These are phyloP conservation scores for Drosophila atripex DNA, from an alignment of 2,888 invertebrate genomes.

Conservation along the genomic window DNA sequence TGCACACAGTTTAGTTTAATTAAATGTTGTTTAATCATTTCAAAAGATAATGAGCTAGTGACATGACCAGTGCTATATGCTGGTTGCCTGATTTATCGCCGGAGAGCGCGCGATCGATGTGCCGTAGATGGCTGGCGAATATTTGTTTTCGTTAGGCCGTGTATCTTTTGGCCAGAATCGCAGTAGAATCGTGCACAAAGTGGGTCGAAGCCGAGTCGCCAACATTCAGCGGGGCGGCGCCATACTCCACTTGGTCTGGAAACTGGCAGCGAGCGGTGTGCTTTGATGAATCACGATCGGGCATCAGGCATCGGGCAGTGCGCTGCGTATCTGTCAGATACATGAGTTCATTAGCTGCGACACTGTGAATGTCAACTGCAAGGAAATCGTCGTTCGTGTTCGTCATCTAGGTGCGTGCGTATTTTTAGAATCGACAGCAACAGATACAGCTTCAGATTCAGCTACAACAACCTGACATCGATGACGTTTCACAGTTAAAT, in stretches of 20 bases:
- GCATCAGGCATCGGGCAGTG: background rate
- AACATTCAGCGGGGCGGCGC: constrained; percentile 69
- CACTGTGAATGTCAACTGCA: constrained; percentile 79
- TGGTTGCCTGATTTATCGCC: constrained; percentile 62
- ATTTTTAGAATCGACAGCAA: constrained; percentile 58
- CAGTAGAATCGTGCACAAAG: constrained; percentile 59
- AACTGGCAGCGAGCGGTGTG: constrained; percentile 21
- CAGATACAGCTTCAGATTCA: background rate
- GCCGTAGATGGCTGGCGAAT: constrained; percentile 60
- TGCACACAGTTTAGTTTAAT: constrained; percentile 62
- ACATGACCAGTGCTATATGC: constrained; percentile 46
- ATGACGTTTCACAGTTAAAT: constrained; percentile 68
- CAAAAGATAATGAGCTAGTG: constrained; percentile 66
- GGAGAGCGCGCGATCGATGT: constrained; percentile 48
- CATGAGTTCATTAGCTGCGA: constrained; percentile 78
- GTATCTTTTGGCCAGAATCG: constrained; percentile 63
- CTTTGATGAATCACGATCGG: constrained; percentile 71
- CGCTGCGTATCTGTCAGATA: constrained; percentile 68
- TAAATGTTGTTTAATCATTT: constrained; percentile 76
- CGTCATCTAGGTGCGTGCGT: constrained; percentile 32
- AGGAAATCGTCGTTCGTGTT: constrained; percentile 64
- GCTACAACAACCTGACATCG: background rate
- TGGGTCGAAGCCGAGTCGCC: constrained; percentile 61
- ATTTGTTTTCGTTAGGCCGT: too few species aligned
- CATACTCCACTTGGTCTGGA: constrained; percentile 52